phyloP scores from a whole-genome alignment of 2,888 invertebrate species.

The Eristalis intricaria region DNA sequence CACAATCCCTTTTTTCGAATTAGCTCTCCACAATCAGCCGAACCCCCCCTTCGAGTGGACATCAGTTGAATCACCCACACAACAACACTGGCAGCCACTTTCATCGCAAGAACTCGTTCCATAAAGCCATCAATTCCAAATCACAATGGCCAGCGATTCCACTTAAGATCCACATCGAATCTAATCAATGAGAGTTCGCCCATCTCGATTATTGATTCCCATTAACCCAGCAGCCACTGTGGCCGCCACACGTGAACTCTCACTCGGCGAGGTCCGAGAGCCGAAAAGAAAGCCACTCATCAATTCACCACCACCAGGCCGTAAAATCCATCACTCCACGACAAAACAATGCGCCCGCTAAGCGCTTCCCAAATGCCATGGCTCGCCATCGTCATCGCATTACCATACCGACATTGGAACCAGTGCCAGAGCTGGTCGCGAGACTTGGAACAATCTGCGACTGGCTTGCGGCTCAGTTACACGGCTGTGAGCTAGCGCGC shows the following conservation, averaged over 20 bases:
- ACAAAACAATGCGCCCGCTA: background rate
- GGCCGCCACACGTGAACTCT: slow-evolving; percentile 51
- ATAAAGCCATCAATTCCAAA: background rate
- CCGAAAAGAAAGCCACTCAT: slow-evolving; percentile 55
- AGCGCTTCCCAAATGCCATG: background rate
- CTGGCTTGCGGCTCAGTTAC: background rate
- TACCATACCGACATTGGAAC: slow-evolving; percentile 48
- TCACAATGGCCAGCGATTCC: background rate
- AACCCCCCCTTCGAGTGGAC: background rate
- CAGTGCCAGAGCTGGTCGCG: slow-evolving; percentile 12
- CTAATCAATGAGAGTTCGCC: background rate
- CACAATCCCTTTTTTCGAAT: background rate
- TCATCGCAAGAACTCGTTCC: background rate
- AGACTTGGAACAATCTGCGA: background rate
- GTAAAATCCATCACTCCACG: slow-evolving; percentile 1
- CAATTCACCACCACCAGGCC: background rate
- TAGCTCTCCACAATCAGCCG: background rate
- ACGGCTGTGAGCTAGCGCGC: background rate
- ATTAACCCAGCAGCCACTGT: slow-evolving; percentile 16
- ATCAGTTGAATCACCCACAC: background rate
- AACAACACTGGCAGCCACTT: background rate
- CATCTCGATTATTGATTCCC: slow-evolving; percentile 9
- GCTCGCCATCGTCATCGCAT: slow-evolving; percentile 22
- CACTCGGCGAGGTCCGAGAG: slow-evolving; percentile 33
- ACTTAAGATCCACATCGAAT: background rate